Percentiles rank a stretch among this genome's conserved stretches.
Evolutionary conservation across 2,888 invertebrate genomes (phyloP).

Genomic region (Sinohyriopsis cumingii): DNA sequence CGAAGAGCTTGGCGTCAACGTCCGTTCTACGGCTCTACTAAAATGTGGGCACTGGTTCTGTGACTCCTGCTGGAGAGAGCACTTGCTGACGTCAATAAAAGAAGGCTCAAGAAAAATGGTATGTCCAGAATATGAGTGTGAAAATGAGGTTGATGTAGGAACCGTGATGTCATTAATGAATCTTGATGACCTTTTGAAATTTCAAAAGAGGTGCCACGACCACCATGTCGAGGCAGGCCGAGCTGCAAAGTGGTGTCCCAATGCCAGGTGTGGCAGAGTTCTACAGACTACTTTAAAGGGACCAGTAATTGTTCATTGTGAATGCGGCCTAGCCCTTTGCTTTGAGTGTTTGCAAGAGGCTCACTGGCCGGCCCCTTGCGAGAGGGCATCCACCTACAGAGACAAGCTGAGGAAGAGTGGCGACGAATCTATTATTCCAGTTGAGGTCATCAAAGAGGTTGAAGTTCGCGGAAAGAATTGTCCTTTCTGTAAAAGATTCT

Average conservation of each 20-base stretch:
- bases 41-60: constrained; percentile 54
- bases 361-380: constrained; percentile 53
- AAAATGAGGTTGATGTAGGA: constrained; percentile 26
- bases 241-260: constrained; percentile 46
- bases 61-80: constrained; percentile 45
- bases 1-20: constrained; percentile 19
- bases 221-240: constrained; percentile 27
- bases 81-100: constrained; percentile 26
- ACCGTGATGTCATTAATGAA: constrained; percentile 25
- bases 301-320: constrained; percentile 28
- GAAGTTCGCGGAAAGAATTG: constrained; percentile 43
- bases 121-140: constrained; percentile 48
- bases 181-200: constrained; percentile 20
- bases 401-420: constrained; percentile 29
- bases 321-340: constrained; percentile 44
- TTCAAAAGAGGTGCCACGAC: constrained; percentile 30
- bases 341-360: constrained; percentile 41
- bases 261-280: constrained; percentile 41
- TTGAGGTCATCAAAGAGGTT: constrained; percentile 10
- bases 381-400: constrained; percentile 24
- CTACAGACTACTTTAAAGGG: constrained; percentile 17
- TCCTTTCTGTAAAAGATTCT: constrained; percentile 43
- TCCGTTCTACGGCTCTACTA: constrained; percentile 32
- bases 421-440: constrained; percentile 19
- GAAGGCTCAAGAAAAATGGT: constrained; percentile 17